Conservation (phyloP, 2,797 vertebrate genomes). For the Enteromius unitaeniatus region DNA sequence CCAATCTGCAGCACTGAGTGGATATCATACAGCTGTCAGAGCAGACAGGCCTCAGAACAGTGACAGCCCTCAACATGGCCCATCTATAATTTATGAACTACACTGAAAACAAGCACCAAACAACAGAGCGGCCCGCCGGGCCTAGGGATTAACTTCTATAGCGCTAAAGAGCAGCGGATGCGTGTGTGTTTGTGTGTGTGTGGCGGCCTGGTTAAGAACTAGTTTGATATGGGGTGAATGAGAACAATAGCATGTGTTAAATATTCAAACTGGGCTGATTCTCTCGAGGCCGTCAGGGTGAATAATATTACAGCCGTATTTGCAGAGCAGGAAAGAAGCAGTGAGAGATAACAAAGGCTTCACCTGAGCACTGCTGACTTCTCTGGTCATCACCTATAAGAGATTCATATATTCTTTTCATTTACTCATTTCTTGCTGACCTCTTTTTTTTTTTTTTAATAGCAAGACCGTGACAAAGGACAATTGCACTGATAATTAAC, state of each 20-base stretch:
- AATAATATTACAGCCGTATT: constrained; percentile 83
- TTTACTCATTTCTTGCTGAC: not conserved
- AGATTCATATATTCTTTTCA: not conserved
- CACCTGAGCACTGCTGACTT: not conserved
- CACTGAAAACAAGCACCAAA: constrained; percentile 89
- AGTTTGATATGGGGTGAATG: constrained; percentile 76
- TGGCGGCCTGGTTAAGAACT: constrained; percentile 65
- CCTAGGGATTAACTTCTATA: constrained; percentile 81
- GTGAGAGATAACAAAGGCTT: constrained; percentile 28
- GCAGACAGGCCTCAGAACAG: constrained; percentile 88
- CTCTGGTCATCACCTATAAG: not conserved
- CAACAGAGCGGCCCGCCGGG: constrained; percentile 81
- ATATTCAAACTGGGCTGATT: constrained; percentile 81
- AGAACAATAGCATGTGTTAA: constrained; percentile 79
- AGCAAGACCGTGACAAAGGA: not conserved
- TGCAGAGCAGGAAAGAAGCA: constrained; percentile 66
- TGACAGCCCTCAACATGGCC: constrained; percentile 95
- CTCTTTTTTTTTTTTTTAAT: not conserved
- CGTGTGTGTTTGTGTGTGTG: constrained; percentile 31
- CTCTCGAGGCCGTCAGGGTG: constrained; percentile 77
- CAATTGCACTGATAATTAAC: not conserved
- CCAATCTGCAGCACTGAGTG: constrained; percentile 98
- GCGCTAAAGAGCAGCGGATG: constrained; percentile 80
- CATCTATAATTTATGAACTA: constrained; percentile 97
- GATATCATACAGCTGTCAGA: constrained; percentile 99